Evolutionary conservation across 2,797 vertebrate genomes (phyloP).

Genomic region (Scarus forsteni): DNA sequence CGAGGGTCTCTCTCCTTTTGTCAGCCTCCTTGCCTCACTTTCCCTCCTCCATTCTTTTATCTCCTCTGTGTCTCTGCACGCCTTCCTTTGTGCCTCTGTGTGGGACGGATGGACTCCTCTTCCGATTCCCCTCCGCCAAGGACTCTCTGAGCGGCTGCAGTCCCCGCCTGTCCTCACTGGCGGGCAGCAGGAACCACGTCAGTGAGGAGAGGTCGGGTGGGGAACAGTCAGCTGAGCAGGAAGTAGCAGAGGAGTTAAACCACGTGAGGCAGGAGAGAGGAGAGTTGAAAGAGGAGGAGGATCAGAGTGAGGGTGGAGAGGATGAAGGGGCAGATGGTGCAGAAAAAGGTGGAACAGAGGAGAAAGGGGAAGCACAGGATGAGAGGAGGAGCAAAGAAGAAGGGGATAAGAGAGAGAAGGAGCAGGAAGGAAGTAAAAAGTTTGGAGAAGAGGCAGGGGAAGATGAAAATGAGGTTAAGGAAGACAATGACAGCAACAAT

Average conservation of each 20-base stretch:
- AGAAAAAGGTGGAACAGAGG: background rate
- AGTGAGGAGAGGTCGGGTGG: slow-evolving; percentile 45
- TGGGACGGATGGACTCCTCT: slow-evolving; percentile 46
- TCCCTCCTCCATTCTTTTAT: slow-evolving; percentile 55
- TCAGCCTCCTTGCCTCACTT: slow-evolving; percentile 42
- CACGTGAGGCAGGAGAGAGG: background rate
- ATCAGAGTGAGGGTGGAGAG: slow-evolving; percentile 3
- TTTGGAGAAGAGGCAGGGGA: slow-evolving; percentile 12
- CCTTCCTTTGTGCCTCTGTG: slow-evolving; percentile 53
- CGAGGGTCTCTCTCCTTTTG: slow-evolving; percentile 14
- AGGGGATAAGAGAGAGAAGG: slow-evolving; percentile 11
- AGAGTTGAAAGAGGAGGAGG: background rate
- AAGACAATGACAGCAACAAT: slow-evolving; percentile 15
- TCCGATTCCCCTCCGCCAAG: slow-evolving; percentile 66
- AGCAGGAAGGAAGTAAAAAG: slow-evolving; percentile 11
- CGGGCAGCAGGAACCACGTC: slow-evolving; percentile 55
- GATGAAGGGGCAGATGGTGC: slow-evolving; percentile 1
- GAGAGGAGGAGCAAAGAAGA: slow-evolving; percentile 15
- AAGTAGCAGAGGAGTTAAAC: slow-evolving; percentile 30
- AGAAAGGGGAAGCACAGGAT: background rate
- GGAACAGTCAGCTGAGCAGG: slow-evolving; percentile 30
- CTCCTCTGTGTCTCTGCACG: slow-evolving; percentile 65
- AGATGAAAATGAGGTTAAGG: slow-evolving; percentile 23
- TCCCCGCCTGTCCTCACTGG: slow-evolving; percentile 52
- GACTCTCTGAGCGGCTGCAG: slow-evolving; percentile 78